Conservation (phyloP, 2,888 invertebrate genomes). For the Nemoura dubitans region DNA sequence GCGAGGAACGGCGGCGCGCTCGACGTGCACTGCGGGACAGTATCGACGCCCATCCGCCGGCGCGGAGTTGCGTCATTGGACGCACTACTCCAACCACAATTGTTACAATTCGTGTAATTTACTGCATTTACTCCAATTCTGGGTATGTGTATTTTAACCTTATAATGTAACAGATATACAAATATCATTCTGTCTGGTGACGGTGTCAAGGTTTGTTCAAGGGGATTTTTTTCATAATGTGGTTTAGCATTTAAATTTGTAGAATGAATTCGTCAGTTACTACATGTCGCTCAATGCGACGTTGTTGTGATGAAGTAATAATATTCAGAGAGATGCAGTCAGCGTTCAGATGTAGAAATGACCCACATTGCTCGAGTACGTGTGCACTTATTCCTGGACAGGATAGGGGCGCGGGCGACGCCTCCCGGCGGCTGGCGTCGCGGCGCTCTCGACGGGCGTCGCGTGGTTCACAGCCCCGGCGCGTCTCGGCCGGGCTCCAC, state of each 20-base stretch:
- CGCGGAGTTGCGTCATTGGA: background rate
- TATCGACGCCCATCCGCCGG: background rate
- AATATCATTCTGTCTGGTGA: background rate
- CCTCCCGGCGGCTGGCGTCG: background rate
- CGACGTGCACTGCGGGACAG: background rate
- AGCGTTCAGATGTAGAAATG: conserved; percentile 9
- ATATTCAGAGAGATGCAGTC: conserved; percentile 19
- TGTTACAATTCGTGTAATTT: background rate
- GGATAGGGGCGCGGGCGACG: conserved; percentile 14
- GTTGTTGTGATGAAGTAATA: background rate
- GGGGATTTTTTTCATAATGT: background rate
- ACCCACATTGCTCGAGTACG: conserved; percentile 9
- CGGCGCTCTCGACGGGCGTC: background rate
- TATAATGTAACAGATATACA: background rate
- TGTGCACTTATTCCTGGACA: conserved; percentile 14
- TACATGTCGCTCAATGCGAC: background rate
- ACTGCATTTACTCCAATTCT: background rate
- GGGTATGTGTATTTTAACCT: background rate
- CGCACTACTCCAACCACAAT: background rate
- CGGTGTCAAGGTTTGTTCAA: background rate
- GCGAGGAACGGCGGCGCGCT: background rate
- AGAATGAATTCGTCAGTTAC: background rate
- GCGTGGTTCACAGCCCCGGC: background rate
- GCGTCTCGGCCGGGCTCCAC: background rate
- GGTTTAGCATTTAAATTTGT: background rate